A percentile compares a stretch with the other conserved stretches of the same genome.
phyloP scores from a whole-genome alignment of 2,888 invertebrate genomes.

The Amiota communis region DNA sequence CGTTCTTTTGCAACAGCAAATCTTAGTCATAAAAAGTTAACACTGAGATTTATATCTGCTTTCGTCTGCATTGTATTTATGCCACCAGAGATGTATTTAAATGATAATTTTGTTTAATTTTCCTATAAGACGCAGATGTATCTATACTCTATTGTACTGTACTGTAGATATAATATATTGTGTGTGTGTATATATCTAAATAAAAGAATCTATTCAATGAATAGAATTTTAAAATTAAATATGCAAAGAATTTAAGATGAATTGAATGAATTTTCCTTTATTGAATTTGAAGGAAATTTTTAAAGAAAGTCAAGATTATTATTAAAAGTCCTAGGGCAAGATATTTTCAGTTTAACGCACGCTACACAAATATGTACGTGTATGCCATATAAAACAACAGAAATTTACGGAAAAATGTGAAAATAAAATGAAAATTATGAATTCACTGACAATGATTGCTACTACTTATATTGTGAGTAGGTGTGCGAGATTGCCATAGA shows the following conservation, averaged over 20 bases:
- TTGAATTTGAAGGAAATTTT: no score
- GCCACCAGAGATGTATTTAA: background rate
- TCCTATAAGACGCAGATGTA: background rate
- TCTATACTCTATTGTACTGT: no score
- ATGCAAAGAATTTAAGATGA: no score
- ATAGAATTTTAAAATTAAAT: no score
- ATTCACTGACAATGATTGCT: background rate
- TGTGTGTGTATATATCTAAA: no score
- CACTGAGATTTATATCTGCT: slow-evolving; percentile 25
- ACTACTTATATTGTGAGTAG: background rate
- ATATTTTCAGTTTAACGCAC: background rate
- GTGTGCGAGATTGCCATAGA: background rate
- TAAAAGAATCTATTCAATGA: no score
- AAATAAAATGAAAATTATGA: background rate
- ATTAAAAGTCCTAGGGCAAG: background rate
- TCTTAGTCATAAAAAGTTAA: slow-evolving; percentile 21
- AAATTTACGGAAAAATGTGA: background rate
- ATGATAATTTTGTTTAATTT: slow-evolving; percentile 25
- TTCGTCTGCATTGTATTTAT: slow-evolving; percentile 9
- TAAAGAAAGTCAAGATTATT: no score
- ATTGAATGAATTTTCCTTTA: no score
- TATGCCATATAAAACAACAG: no score
- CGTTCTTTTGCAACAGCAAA: slow-evolving; percentile 8
- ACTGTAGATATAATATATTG: no score
- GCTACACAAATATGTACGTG: no score